Evolutionary conservation across 2,113 vertebrate genomes (phyloP).

Genomic region (Tachuris rubrigastra): DNA sequence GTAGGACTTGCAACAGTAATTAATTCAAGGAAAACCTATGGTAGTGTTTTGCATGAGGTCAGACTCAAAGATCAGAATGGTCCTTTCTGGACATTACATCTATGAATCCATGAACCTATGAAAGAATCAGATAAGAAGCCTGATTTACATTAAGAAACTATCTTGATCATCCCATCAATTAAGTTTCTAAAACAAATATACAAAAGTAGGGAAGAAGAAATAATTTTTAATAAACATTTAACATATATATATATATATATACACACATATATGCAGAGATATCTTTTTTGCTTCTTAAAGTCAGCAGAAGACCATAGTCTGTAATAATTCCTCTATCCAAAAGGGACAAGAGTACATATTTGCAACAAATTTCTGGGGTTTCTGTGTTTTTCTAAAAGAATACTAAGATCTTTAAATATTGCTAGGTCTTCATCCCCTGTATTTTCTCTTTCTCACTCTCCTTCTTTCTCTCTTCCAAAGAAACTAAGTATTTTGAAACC

Average conservation of each 20-base stretch:
- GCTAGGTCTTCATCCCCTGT: rapidly evolving
- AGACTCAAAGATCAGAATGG: background rate
- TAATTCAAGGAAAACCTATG: background rate
- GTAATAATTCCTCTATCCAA: background rate
- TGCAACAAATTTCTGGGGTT: background rate
- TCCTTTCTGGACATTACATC: background rate
- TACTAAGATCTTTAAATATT: background rate
- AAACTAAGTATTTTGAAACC: background rate
- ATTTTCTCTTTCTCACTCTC: background rate
- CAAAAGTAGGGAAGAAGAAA: rapidly evolving
- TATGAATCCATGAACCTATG: background rate
- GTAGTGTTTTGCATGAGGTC: background rate
- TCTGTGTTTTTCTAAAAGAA: background rate
- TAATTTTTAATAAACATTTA: background rate
- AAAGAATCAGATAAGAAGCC: background rate
- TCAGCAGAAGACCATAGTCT: background rate
- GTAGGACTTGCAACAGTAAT: background rate
- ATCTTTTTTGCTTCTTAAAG: background rate
- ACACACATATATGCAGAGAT: background rate
- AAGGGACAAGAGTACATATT: background rate
- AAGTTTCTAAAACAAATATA: background rate
- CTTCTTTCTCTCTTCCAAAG: background rate
- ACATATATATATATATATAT: background rate
- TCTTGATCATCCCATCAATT: background rate
- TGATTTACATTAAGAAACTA: background rate